Conservation (phyloP, 1,140 invertebrate genomes). For the Triops longicaudatus region DNA sequence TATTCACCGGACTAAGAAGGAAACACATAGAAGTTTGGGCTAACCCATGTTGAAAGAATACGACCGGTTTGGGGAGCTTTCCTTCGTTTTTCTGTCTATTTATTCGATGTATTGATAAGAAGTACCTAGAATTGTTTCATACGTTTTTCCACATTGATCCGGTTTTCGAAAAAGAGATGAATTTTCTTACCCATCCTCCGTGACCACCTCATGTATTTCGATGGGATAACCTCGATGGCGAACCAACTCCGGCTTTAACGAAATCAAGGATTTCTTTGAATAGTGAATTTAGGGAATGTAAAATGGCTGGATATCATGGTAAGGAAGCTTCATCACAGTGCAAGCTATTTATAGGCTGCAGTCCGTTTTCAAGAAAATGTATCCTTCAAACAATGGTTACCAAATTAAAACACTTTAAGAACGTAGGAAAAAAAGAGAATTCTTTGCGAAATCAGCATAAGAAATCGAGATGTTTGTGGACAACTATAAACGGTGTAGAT, state of each 20-base stretch:
- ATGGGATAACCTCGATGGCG: conserved; percentile 17
- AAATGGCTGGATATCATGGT: no score
- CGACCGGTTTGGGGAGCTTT: conserved; percentile 37
- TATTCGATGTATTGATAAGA: background rate
- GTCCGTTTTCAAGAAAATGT: no score
- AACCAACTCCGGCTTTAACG: conserved; percentile 1
- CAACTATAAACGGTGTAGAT: no score
- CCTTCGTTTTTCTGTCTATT: background rate
- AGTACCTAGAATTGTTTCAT: background rate
- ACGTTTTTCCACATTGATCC: no score
- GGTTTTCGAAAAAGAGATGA: no score
- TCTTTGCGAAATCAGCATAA: no score
- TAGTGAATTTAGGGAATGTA: background rate
- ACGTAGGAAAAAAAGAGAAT: no score
- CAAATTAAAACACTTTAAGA: no score
- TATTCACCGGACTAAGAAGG: conserved; percentile 55
- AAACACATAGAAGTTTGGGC: conserved; percentile 64
- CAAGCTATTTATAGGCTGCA: no score
- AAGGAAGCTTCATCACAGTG: no score
- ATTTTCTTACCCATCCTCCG: conserved; percentile 31
- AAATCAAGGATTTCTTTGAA: background rate
- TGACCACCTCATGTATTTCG: conserved; percentile 18
- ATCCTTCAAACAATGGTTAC: no score
- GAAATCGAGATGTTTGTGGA: no score
- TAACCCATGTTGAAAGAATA: conserved; percentile 67